These are phyloP conservation scores for Cecidostiba fungosa DNA, from an alignment of 2,888 invertebrate species.

Conservation along the genomic window DNA sequence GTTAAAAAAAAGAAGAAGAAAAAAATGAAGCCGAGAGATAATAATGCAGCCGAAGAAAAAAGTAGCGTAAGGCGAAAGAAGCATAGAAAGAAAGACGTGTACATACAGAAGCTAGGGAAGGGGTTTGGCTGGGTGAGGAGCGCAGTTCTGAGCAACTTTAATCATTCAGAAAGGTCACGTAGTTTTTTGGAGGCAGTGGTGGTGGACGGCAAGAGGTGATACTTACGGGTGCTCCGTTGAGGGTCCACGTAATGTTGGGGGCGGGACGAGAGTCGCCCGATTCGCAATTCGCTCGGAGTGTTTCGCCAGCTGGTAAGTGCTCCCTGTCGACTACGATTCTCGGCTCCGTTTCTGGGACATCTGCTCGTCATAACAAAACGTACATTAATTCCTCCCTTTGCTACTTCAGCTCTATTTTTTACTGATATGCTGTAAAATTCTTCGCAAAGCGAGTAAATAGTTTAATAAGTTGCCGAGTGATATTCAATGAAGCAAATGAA, in stretches of 20 bases:
- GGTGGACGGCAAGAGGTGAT: conserved; percentile 65
- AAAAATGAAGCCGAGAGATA: conserved; percentile 49
- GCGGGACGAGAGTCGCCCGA: conserved; percentile 77
- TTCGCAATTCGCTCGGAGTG: conserved; percentile 77
- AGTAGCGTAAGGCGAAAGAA: conserved; percentile 19
- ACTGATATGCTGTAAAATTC: not conserved
- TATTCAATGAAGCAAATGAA: conserved; percentile 31
- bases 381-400: conserved; percentile 35
- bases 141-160: conserved; percentile 67
- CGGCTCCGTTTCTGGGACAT: conserved; percentile 78
- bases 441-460: not conserved
- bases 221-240: conserved; percentile 77
- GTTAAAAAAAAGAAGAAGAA: not conserved
- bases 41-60: conserved; percentile 56
- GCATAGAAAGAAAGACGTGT: not conserved
- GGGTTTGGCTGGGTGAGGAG: conserved; percentile 43
- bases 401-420: not conserved
- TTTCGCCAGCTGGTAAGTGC: conserved; percentile 75
- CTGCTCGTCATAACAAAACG: conserved; percentile 66
- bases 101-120: not conserved
- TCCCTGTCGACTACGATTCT: conserved; percentile 75
- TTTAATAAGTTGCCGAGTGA: conserved; percentile 42
- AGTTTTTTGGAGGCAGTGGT: conserved; percentile 63
- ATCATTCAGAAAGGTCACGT: conserved; percentile 75
- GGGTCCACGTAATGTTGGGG: conserved; percentile 76